Percentiles rank a stretch among this genome's conserved stretches.
These are phyloP conservation scores for Lordiphosa collinella DNA, from an alignment of 1,140 invertebrate species.

Conservation along the genomic window DNA sequence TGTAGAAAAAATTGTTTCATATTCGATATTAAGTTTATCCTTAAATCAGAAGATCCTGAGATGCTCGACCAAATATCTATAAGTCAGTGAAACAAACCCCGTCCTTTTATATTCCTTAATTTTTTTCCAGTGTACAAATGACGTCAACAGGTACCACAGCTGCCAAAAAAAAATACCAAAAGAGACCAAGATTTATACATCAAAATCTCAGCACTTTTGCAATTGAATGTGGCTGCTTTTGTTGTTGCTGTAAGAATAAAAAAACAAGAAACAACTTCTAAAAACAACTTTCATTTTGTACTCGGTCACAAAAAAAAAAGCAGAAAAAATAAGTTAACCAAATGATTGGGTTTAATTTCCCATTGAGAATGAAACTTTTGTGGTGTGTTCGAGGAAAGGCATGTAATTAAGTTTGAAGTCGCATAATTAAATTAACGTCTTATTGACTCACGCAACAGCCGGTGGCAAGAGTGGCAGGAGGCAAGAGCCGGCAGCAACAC, in stretches of 20 bases:
- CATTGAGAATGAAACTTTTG: conserved; percentile 38
- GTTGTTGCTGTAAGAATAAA: conserved; percentile 50
- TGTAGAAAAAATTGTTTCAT: too few relatives aligned
- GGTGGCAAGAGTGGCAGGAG: conserved; percentile 2
- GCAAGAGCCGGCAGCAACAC: conserved; percentile 12
- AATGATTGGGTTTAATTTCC: conserved; percentile 62
- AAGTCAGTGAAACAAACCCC: too few relatives aligned
- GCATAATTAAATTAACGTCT: conserved; percentile 76
- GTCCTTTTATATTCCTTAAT: not conserved
- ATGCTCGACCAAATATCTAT: too few relatives aligned
- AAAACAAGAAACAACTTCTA: conserved; percentile 73
- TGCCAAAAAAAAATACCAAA: conserved; percentile 61
- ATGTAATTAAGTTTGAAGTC: conserved; percentile 71
- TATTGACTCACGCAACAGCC: conserved; percentile 25
- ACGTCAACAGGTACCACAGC: conserved; percentile 37
- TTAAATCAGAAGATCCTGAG: too few relatives aligned
- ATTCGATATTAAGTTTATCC: too few relatives aligned
- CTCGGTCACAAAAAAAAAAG: conserved; percentile 27
- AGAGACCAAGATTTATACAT: conserved; percentile 34
- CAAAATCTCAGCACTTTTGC: conserved; percentile 43
- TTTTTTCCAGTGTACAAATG: conserved; percentile 31
- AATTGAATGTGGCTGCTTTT: conserved; percentile 6
- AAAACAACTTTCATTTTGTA: conserved; percentile 74
- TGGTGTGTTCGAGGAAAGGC: conserved; percentile 2
- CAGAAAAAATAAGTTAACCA: conserved; percentile 14